phyloP scores from a whole-genome alignment of 1,140 invertebrate genomes.

The Melanaphis sacchari region DNA sequence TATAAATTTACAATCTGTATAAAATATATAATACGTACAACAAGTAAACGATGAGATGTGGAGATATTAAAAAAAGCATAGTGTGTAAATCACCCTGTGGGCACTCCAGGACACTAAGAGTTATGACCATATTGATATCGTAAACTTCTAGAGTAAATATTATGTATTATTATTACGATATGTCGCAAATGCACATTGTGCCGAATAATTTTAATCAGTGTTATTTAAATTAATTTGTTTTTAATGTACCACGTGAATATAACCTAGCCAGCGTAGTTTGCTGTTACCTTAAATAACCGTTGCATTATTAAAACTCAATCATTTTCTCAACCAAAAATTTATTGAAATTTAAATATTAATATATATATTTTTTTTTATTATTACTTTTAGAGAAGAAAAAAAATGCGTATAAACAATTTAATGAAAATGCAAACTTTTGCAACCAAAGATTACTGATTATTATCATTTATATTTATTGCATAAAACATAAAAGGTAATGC shows the following conservation, averaged over 20 bases:
- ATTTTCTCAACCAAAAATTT: not conserved
- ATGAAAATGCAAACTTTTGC: not conserved
- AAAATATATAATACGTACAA: too few species aligned
- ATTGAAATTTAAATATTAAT: not conserved
- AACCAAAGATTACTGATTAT: conserved; percentile 1
- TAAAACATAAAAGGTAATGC: conserved; percentile 22
- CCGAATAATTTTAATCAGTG: not conserved
- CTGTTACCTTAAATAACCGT: not conserved
- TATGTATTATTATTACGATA: not conserved
- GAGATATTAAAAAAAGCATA: too few species aligned
- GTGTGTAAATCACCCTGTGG: too few species aligned
- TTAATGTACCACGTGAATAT: not conserved
- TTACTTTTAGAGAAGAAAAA: not conserved
- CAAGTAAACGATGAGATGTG: too few species aligned
- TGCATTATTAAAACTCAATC: conserved; percentile 1
- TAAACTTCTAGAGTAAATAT: too few species aligned
- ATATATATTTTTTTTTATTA: not conserved
- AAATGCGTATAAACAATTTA: conserved; percentile 7
- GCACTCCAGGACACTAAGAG: too few species aligned
- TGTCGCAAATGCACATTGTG: not conserved
- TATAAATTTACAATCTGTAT: too few species aligned
- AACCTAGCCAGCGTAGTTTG: not conserved
- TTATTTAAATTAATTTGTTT: not conserved
- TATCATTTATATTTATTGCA: conserved; percentile 26
- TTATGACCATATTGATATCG: not conserved